A percentile compares a stretch with the other conserved stretches of the same genome.
These are phyloP conservation scores for Alviniconcha marisindica DNA, from an alignment of 1,140 invertebrate species.

Conservation along the genomic window DNA sequence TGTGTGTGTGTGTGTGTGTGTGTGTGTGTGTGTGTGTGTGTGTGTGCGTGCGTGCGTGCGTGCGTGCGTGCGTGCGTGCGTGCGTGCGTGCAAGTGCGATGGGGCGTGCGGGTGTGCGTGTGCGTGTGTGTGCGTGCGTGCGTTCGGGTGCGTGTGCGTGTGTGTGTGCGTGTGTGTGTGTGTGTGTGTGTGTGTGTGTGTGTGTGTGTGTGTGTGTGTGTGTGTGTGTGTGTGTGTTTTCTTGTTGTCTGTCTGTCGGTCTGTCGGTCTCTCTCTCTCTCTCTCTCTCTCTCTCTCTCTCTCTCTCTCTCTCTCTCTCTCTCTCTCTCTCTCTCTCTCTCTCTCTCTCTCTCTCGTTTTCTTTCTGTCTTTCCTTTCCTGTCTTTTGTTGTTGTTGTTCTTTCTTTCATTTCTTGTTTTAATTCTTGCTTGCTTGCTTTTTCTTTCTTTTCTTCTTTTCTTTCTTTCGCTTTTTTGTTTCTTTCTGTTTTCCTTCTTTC, in stretches of 20 bases:
- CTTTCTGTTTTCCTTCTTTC: not conserved
- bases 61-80: conserved; percentile 7
- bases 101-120: not conserved
- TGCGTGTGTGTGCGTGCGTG: not conserved
- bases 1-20: not conserved
- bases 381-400: not conserved
- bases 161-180: not conserved
- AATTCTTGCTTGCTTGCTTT: not conserved
- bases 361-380: too few relatives aligned
- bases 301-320: conserved; percentile 4
- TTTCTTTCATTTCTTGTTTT: not conserved
- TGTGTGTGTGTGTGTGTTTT: too few relatives aligned
- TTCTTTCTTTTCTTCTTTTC: not conserved
- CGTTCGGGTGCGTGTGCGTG: not conserved
- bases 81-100: not conserved
- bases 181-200: not conserved
- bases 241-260: too few relatives aligned
- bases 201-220: too few relatives aligned
- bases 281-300: not conserved
- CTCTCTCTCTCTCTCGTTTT: conserved; percentile 14
- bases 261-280: too few relatives aligned
- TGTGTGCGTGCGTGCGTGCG: not conserved
- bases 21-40: conserved; percentile 7
- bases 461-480: not conserved
- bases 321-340: conserved; percentile 27